phyloP scores from a whole-genome alignment of 2,113 vertebrate species.

The Lichenostomus cassidix region DNA sequence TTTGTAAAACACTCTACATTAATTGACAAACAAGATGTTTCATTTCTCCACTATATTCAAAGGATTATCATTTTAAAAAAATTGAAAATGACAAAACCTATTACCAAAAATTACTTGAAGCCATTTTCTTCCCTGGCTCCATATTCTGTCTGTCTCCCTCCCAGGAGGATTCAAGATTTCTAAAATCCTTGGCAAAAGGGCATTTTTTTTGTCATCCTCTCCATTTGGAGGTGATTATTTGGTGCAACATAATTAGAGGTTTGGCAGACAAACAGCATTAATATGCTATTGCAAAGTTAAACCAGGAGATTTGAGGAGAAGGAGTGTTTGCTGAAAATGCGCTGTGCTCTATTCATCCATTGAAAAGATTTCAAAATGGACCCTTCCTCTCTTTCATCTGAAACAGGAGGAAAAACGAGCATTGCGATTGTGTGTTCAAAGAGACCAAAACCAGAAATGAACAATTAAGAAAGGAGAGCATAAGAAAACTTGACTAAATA shows the following conservation, averaged over 20 bases:
- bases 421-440: rapidly evolving
- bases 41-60: not conserved
- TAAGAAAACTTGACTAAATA: not conserved
- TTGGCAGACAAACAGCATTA: not conserved
- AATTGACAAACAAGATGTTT: slow-evolving; percentile 43
- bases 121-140: not conserved
- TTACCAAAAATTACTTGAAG: not conserved
- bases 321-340: not conserved
- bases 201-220: not conserved
- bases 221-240: not conserved
- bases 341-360: not conserved
- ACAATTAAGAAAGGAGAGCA: not conserved
- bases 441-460: not conserved
- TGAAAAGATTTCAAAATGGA: not conserved
- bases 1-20: not conserved
- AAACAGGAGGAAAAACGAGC: not conserved
- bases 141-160: not conserved
- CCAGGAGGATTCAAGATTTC: not conserved
- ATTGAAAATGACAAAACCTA: not conserved
- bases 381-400: not conserved
- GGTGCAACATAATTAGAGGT: not conserved
- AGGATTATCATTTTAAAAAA: not conserved
- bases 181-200: not conserved
- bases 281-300: not conserved
- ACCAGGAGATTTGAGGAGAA: not conserved